phyloP scores from a whole-genome alignment of 2,888 invertebrate species.

The Nephrocerus scutellatus region DNA sequence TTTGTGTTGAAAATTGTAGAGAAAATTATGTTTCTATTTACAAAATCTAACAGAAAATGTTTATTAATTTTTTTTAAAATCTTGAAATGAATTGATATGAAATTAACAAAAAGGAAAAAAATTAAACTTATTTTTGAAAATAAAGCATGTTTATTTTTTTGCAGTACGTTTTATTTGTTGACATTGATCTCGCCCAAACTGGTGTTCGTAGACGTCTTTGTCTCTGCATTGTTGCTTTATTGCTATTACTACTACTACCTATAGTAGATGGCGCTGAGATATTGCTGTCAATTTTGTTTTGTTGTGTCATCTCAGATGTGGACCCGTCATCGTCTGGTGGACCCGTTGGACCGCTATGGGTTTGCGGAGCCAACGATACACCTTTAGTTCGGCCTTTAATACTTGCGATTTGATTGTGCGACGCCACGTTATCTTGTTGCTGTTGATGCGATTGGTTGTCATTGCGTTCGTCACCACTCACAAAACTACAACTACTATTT shows the following conservation, averaged over 20 bases:
- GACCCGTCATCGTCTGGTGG: constrained; percentile 39
- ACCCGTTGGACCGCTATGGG: constrained; percentile 49
- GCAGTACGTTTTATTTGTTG: constrained; percentile 52
- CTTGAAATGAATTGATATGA: constrained; percentile 1
- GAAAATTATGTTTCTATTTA: not conserved
- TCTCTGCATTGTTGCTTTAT: constrained; percentile 57
- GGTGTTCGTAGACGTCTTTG: constrained; percentile 69
- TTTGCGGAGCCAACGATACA: constrained; percentile 47
- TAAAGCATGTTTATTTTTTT: constrained; percentile 11
- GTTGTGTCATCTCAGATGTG: constrained; percentile 12
- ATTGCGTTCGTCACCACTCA: constrained; percentile 22
- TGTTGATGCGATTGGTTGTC: constrained; percentile 29
- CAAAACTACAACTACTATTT: constrained; percentile 24
- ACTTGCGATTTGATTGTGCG: constrained; percentile 34
- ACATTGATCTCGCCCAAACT: constrained; percentile 72
- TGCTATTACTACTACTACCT: constrained; percentile 43
- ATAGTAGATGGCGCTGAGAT: constrained; percentile 30
- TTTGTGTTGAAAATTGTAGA: not conserved
- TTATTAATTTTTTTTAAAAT: constrained; percentile 20
- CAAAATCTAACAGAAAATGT: constrained; percentile 1
- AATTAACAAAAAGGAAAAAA: constrained; percentile 1
- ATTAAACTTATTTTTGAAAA: constrained; percentile 14
- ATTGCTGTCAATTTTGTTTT: constrained; percentile 15
- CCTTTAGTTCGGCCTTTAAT: constrained; percentile 48
- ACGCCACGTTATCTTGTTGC: constrained; percentile 22